A percentile compares a stretch with the other conserved stretches of the same genome.
Evolutionary conservation across 2,888 invertebrate genomes (phyloP).

Genomic region (Spodoptera exigua): DNA sequence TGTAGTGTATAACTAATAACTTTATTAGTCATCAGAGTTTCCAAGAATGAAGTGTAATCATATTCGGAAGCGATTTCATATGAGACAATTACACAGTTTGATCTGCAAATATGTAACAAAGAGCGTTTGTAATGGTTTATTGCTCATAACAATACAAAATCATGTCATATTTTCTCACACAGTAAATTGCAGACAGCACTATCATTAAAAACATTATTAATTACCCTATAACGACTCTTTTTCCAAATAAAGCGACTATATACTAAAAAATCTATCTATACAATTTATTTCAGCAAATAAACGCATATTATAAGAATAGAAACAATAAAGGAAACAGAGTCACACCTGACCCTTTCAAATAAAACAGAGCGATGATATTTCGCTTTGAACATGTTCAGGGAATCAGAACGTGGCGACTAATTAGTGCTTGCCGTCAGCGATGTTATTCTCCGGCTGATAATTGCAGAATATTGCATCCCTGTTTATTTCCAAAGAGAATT

Average conservation of each 20-base stretch:
- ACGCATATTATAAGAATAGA: background rate
- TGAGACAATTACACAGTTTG: constrained; percentile 31
- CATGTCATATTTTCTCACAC: too few relatives aligned
- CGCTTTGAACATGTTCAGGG: constrained; percentile 24
- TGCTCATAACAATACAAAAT: too few relatives aligned
- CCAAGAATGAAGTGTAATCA: constrained; percentile 30
- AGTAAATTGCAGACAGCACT: too few relatives aligned
- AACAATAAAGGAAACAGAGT: constrained; percentile 5
- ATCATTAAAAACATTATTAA: too few relatives aligned
- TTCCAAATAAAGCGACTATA: too few relatives aligned
- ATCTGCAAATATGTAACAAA: constrained; percentile 27
- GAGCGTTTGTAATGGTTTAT: constrained; percentile 26
- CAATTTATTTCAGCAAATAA: too few relatives aligned
- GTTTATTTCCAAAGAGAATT: too few relatives aligned
- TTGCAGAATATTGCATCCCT: constrained; percentile 13
- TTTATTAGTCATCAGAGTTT: constrained; percentile 2
- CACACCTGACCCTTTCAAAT: constrained; percentile 13
- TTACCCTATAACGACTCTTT: too few relatives aligned
- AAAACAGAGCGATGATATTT: constrained; percentile 17
- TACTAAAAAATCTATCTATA: too few relatives aligned
- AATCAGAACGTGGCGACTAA: constrained; percentile 41
- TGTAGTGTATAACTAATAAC: too few relatives aligned
- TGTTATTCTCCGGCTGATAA: constrained; percentile 32
- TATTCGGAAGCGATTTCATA: constrained; percentile 31
- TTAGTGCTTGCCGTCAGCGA: constrained; percentile 45